These are phyloP conservation scores for Prochilodus magdalenae DNA, from an alignment of 2,113 vertebrate genomes.

Conservation along the genomic window DNA sequence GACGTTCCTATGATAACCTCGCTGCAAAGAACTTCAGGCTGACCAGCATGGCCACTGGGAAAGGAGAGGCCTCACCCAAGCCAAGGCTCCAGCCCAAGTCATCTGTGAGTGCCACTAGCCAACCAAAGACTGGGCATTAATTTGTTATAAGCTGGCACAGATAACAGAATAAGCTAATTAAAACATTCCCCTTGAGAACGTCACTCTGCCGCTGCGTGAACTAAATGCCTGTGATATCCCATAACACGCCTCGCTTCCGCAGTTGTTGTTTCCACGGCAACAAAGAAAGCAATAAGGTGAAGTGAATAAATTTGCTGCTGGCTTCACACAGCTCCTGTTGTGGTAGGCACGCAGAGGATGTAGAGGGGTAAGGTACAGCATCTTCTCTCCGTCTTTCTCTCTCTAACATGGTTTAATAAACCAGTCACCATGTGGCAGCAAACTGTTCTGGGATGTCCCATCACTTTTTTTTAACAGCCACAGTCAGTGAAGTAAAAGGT, in stretches of 20 bases:
- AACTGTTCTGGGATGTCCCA: too few species aligned
- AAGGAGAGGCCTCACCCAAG: neutral
- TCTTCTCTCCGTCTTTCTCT: neutral
- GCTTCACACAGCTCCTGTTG: slow-evolving; percentile 48
- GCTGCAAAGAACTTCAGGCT: neutral
- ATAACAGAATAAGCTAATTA: slow-evolving; percentile 49
- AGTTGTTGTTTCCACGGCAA: slow-evolving; percentile 74
- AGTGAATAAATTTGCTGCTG: slow-evolving; percentile 58
- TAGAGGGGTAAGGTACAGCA: neutral
- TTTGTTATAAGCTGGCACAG: neutral
- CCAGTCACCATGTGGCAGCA: neutral
- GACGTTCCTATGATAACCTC: neutral
- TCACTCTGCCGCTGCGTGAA: slow-evolving; percentile 27
- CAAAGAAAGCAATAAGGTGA: slow-evolving; percentile 69
- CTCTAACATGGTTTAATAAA: neutral
- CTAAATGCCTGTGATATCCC: slow-evolving; percentile 47
- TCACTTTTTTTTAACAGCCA: too few species aligned
- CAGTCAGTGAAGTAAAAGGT: too few species aligned
- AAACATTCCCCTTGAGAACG: slow-evolving; percentile 35
- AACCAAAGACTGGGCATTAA: slow-evolving; percentile 28
- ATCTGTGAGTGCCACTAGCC: neutral
- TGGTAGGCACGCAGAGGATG: neutral
- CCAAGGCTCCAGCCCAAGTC: neutral
- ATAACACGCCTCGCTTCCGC: slow-evolving; percentile 40
- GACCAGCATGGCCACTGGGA: neutral